Percentiles rank a stretch among this genome's conserved stretches.
These are phyloP conservation scores for Heliconius erato DNA, from an alignment of 2,888 invertebrate species.

Conservation along the genomic window DNA sequence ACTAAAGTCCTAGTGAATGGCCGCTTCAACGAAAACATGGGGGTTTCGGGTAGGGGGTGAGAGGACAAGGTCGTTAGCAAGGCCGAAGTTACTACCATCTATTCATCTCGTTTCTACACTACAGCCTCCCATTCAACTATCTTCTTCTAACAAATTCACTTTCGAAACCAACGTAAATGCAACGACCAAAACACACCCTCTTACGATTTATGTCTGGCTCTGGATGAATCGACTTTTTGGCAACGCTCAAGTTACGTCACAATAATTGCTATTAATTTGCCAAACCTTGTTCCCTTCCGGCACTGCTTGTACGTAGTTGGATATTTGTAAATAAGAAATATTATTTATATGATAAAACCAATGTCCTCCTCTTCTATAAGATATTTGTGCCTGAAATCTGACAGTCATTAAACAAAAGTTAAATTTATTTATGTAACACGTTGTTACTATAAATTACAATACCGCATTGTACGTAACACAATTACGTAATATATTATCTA, in stretches of 20 bases:
- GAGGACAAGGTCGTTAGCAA: conserved; percentile 77
- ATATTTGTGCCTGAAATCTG: background rate
- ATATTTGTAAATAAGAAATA: background rate
- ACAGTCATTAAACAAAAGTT: background rate
- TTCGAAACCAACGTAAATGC: conserved; percentile 74
- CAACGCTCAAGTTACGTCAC: conserved; percentile 43
- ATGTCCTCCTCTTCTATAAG: background rate
- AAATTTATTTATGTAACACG: conserved; percentile 3
- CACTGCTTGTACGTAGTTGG: conserved; percentile 27
- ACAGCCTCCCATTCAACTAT: conserved; percentile 45
- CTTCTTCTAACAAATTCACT: conserved; percentile 71
- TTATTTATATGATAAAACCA: background rate
- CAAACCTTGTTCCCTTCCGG: conserved; percentile 30
- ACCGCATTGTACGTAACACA: conserved; percentile 12
- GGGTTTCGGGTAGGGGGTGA: conserved; percentile 65
- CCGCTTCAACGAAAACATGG: conserved; percentile 69
- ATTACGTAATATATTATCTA: conserved; percentile 27
- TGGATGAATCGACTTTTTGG: conserved; percentile 51
- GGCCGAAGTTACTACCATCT: conserved; percentile 76
- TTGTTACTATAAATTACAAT: conserved; percentile 4
- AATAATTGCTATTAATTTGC: conserved; percentile 27
- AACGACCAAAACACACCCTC: conserved; percentile 69
- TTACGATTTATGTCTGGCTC: conserved; percentile 63
- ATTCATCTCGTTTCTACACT: conserved; percentile 66
- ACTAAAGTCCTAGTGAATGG: conserved; percentile 79